phyloP scores from a whole-genome alignment of 2,888 invertebrate species.

The Leptopterna dolabrata region DNA sequence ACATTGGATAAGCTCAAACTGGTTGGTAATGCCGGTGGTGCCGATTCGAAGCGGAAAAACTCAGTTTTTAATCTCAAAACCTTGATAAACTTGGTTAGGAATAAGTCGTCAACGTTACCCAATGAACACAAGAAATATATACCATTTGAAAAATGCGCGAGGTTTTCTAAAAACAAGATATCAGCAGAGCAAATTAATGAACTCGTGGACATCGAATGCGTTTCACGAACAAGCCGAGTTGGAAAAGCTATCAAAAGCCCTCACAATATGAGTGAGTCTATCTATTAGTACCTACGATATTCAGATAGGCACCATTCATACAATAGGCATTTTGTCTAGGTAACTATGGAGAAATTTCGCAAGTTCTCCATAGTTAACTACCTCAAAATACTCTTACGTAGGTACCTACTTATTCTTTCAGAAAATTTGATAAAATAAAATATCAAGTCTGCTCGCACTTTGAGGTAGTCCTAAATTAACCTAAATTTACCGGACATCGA shows the following conservation, averaged over 20 bases:
- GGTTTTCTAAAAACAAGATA: neutral
- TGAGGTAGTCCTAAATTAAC: too few species aligned
- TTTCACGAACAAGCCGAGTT: neutral
- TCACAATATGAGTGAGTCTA: neutral
- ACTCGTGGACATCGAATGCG: neutral
- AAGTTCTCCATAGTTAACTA: too few species aligned
- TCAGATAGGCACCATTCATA: too few species aligned
- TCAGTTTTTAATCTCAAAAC: constrained; percentile 21
- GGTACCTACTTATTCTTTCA: too few species aligned
- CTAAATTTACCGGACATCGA: too few species aligned
- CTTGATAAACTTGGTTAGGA: neutral
- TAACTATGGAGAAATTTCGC: too few species aligned
- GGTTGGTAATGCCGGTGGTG: neutral
- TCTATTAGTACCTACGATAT: too few species aligned
- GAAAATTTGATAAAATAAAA: too few species aligned
- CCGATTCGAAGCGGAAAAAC: neutral
- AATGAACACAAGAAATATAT: neutral
- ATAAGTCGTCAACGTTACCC: neutral
- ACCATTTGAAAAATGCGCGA: too few species aligned
- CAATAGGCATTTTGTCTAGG: too few species aligned
- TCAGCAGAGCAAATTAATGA: neutral
- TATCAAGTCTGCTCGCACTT: too few species aligned
- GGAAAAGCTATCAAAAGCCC: neutral
- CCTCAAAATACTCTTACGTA: too few species aligned
- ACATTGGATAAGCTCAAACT: neutral